Base-by-base conservation (phyloP, 2,797 vertebrate species). In the Neosalanx taihuensis region DNA sequence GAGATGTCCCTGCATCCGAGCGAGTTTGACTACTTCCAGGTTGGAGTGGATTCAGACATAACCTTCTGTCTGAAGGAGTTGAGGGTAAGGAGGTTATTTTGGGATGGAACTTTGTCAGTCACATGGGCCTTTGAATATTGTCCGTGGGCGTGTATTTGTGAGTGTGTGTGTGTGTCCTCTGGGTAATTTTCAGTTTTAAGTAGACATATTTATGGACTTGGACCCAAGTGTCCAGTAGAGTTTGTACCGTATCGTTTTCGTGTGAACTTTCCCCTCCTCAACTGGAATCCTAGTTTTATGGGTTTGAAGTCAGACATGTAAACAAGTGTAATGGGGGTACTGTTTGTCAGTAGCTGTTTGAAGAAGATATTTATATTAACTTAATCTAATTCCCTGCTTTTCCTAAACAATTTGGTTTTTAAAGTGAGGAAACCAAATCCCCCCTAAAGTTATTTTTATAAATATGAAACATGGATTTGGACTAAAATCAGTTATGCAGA, bases 61-160 rank as follows among this genome's bases (percentile, higher is more conserved):
- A 98, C 96, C 0, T 98, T 99, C 91, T 98, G 95, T 88, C 93
- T 97, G 72, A 99, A 96, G 88, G 97, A 99, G 90, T 1, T 99
- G 67, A 94, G 94, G 94, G 96, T 98, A 94, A 94, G 78, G 1
- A 33, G 20, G 82, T 82, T 79, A 86, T 86, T 87, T 75, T 68
- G 68, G 81, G 77, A 37, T 20, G 15, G 41, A 17, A 33, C 53
- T 6, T 78, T 69, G 79, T 69, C 53, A 63, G 70, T 79, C 83
- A 83, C 73, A 74, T 81, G 77, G 83, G 66, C 41, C 58, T 57
- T 5, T 71, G 49, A 80, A 71, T 80, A 72, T 79, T 64, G 37
- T 37, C 62, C 60, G 29, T 15, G 57, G 69, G 37, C 67, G 64
- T 72, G 41, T 31, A n/a, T 77, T 58, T 71, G 20, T 69, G 68